Evolutionary conservation across 2,113 vertebrate species (phyloP).

Genomic region (Cephalopholis sonnerati): DNA sequence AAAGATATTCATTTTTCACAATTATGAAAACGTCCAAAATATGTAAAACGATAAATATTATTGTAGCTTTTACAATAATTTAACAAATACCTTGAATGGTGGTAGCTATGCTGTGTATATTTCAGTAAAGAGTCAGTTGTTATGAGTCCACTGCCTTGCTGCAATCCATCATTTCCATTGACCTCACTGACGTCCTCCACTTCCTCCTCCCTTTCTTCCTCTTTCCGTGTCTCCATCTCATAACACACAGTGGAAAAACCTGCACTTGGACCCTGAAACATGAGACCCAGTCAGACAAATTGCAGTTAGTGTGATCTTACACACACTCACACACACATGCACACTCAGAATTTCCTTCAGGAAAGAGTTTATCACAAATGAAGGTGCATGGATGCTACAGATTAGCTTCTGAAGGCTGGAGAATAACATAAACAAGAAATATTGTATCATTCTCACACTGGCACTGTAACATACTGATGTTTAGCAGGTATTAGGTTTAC

Average conservation of each 20-base stretch:
- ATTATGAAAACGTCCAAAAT: not conserved
- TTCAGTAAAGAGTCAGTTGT: slow-evolving; percentile 27
- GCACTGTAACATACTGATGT: too few species aligned
- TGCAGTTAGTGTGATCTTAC: slow-evolving; percentile 12
- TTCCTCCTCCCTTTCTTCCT: slow-evolving; percentile 27
- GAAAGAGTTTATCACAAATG: not conserved
- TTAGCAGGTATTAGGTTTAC: too few species aligned
- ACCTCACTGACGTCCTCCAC: not conserved
- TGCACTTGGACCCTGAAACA: slow-evolving; percentile 71
- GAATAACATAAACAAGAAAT: not conserved
- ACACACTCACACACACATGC: not conserved
- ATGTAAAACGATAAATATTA: not conserved
- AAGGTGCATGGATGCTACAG: not conserved
- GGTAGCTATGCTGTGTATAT: slow-evolving; percentile 13
- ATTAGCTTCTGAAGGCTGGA: not conserved
- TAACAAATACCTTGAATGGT: slow-evolving; percentile 54
- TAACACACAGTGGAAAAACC: slow-evolving; percentile 33
- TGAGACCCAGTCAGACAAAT: slow-evolving; percentile 47
- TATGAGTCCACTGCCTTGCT: slow-evolving; percentile 27
- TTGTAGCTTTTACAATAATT: not conserved
- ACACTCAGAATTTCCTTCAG: not conserved
- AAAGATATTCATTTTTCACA: not conserved
- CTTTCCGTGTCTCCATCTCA: slow-evolving; percentile 27
- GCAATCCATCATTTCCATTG: slow-evolving; percentile 11
- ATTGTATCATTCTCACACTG: too few species aligned